Base-by-base conservation (phyloP, 2,888 invertebrate genomes). In the Uropetala carovei region DNA sequence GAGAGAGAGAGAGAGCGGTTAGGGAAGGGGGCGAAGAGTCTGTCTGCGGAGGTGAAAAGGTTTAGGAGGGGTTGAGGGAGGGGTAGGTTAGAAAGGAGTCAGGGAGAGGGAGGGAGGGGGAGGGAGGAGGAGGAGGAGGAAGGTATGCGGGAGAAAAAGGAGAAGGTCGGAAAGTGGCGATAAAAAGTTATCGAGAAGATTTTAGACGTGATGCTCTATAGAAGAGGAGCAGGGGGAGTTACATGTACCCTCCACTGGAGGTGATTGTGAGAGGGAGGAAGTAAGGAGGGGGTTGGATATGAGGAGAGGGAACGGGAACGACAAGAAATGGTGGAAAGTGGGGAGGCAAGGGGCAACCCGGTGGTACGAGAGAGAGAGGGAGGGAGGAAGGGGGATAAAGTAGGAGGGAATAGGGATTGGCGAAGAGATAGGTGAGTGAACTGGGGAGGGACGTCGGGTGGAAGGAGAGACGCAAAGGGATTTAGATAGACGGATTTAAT, bases 401-500 rank as follows among this genome's bases (percentile, higher is more conserved):
- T 7, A n/a, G 18, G 68, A 8, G n/a, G 75, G n/a, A 75, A 75
- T n/a, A 75, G 27, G 59, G 82, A 57, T 27, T 82, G 59, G 30
- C 13, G 14, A 58, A n/a, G 75, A 58, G 22, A 59, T 13, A 82
- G 59, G 89, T 16, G 83, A 58, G 91, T 27, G 27, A 91, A 81
- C n/a, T n/a, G 59, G 64, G 57, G 92, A 58, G 16, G 92, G n/a
- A 56, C 22, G 57, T 11, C 82, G 58, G 16, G 56, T 27, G 68
- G 18, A 75, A 60, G 27, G 82, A 92, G 83, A 81, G 43, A 57
- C 57, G 89, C 89, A 89, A 89, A 68, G 43, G 89, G 68, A 64
- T 64, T 89, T 89, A 89, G 64, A 89, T 89, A 64, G 89, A 89
- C 60, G 89, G 89, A 89, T 89, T 89, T 64, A 89, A 89, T 60